phyloP scores from a whole-genome alignment of 2,113 vertebrate species.

The Onychorhynchus coronatus region DNA sequence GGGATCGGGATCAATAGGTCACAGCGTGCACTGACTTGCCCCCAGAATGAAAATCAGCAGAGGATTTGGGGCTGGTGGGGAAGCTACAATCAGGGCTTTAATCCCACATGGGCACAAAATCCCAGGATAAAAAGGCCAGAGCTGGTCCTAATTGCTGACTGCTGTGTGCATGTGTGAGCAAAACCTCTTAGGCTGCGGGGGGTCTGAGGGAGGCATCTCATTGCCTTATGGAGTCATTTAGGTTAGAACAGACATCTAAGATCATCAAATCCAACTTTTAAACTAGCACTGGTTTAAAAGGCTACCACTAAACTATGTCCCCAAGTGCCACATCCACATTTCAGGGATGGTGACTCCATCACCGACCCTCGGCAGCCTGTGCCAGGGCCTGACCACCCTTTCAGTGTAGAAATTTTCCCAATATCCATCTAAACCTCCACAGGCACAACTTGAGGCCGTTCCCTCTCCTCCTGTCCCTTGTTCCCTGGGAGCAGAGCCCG shows the following conservation, averaged over 20 bases:
- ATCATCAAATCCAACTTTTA: not conserved
- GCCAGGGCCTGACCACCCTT: too few species aligned
- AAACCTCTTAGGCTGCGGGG: not conserved
- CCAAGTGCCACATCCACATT: too few species aligned
- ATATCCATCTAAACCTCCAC: too few species aligned
- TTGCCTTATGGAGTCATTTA: not conserved
- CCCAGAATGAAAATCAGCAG: slow-evolving; percentile 38
- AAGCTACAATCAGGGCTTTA: slow-evolving; percentile 45
- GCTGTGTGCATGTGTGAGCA: not conserved
- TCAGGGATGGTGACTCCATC: too few species aligned
- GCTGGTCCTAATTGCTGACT: slow-evolving; percentile 18
- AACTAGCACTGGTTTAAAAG: not conserved
- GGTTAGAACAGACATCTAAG: not conserved
- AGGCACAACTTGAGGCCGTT: too few species aligned
- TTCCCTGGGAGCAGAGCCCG: too few species aligned
- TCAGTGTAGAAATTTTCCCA: too few species aligned
- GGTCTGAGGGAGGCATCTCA: not conserved
- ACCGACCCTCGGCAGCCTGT: too few species aligned
- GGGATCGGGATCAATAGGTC: slow-evolving; percentile 55
- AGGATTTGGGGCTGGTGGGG: slow-evolving; percentile 42
- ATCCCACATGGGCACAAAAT: slow-evolving; percentile 50
- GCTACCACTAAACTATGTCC: too few species aligned
- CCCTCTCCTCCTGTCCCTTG: too few species aligned
- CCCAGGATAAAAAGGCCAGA: slow-evolving; percentile 46
- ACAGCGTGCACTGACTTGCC: not conserved